A percentile compares a stretch with the other conserved stretches of the same genome.
Conservation (phyloP, 64 coral and sea anemone genomes). For the Exaiptasia diaphana region DNA sequence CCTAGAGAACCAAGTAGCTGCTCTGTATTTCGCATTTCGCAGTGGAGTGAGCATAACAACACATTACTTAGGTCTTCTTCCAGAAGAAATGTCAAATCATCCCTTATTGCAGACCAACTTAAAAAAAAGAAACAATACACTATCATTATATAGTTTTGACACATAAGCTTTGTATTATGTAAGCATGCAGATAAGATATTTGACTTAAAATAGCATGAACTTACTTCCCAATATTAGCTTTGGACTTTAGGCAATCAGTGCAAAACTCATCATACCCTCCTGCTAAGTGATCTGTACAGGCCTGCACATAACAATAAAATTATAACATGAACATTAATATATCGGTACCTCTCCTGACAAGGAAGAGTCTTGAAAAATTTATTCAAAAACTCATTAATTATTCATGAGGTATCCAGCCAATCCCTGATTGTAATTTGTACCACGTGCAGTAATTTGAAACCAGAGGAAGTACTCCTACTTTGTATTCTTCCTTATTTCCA, state of each 20-base stretch:
- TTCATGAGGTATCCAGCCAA: too few relatives aligned
- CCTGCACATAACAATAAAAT: background rate
- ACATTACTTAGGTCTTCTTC: background rate
- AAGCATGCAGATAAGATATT: background rate
- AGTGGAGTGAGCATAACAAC: background rate
- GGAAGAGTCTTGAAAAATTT: too few relatives aligned
- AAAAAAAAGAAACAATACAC: background rate
- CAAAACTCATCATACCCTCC: background rate
- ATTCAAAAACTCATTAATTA: too few relatives aligned
- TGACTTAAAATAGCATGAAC: background rate
- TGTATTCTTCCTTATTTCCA: too few relatives aligned
- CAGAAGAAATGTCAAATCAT: background rate
- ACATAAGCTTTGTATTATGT: background rate
- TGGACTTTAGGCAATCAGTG: background rate
- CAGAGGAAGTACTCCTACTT: too few relatives aligned
- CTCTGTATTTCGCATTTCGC: background rate
- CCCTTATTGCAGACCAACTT: background rate
- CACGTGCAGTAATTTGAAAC: too few relatives aligned
- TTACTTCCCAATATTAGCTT: background rate
- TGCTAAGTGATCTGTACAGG: background rate
- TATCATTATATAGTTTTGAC: background rate
- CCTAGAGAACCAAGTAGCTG: background rate
- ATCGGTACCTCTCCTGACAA: too few relatives aligned
- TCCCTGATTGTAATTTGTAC: too few relatives aligned
- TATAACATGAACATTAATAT: background rate